phyloP scores from a whole-genome alignment of 1,140 invertebrate species.

The Pachyrhynchus sulphureomaculatus region DNA sequence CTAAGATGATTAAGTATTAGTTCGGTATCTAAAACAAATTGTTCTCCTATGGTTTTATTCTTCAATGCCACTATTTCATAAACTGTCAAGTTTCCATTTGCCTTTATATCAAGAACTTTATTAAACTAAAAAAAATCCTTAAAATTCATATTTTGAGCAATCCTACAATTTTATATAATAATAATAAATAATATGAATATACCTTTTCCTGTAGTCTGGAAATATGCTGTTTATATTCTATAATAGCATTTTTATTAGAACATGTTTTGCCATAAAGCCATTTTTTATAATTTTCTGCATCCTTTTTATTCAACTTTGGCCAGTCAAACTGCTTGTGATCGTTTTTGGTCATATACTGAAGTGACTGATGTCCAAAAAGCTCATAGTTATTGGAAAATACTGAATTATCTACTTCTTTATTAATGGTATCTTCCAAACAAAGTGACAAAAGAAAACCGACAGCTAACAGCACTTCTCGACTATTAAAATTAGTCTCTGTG shows the following conservation, averaged over 20 bases:
- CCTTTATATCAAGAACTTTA: slow-evolving; percentile 17
- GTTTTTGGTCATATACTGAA: not conserved
- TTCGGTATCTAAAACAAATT: slow-evolving; percentile 17
- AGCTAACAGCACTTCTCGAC: slow-evolving; percentile 18
- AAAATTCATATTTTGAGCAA: slow-evolving; percentile 1
- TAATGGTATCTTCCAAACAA: not conserved
- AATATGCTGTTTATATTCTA: slow-evolving; percentile 15
- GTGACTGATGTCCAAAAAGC: not conserved
- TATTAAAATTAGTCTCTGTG: not conserved
- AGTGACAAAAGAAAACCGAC: slow-evolving; percentile 9
- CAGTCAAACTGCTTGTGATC: not conserved
- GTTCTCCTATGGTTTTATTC: not conserved
- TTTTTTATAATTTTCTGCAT: slow-evolving; percentile 19
- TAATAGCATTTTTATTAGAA: slow-evolving; percentile 14
- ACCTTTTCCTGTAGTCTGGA: slow-evolving; percentile 18
- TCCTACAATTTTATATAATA: too few relatives aligned
- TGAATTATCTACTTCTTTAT: not conserved
- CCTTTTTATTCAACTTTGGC: slow-evolving; percentile 5
- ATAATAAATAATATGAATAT: too few relatives aligned
- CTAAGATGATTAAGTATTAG: not conserved
- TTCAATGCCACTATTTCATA: slow-evolving; percentile 23
- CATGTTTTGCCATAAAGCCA: slow-evolving; percentile 17
- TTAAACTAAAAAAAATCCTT: slow-evolving; percentile 20
- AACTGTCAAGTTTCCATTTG: slow-evolving; percentile 5
- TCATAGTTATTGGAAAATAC: not conserved